Evolutionary conservation across 2,797 vertebrate genomes (phyloP).

Genomic region (Lagodon rhomboides): DNA sequence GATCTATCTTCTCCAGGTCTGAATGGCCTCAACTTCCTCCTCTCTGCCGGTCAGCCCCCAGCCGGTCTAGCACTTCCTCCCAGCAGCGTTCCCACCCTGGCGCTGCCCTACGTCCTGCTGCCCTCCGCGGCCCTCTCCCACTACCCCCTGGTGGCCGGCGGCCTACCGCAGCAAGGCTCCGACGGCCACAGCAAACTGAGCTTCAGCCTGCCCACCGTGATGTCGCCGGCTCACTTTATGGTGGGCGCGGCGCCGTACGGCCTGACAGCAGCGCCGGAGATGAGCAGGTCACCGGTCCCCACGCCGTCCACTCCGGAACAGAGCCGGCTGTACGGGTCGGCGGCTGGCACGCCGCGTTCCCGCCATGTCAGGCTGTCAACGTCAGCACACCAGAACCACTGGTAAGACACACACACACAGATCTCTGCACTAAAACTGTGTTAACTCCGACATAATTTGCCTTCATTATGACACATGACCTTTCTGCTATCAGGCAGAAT

Average conservation of each 20-base stretch:
- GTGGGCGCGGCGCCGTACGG: conserved; percentile 77
- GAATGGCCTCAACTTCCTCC: conserved; percentile 89
- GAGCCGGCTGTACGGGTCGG: conserved; percentile 37
- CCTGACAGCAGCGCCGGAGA: conserved; percentile 66
- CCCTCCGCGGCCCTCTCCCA: conserved; percentile 85
- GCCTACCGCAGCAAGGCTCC: conserved; percentile 66
- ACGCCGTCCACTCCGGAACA: conserved; percentile 80
- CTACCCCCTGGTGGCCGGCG: conserved; percentile 83
- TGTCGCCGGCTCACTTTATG: conserved; percentile 84
- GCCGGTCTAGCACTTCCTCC: conserved; percentile 74
- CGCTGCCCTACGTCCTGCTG: conserved; percentile 90
- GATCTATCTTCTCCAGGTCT: conserved; percentile 82
- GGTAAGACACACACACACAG: conserved; percentile 62
- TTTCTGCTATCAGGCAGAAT: conserved; percentile 49
- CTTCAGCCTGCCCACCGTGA: conserved; percentile 83
- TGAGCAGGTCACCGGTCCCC: conserved; percentile 24
- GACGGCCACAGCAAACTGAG: conserved; percentile 74
- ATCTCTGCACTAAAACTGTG: neutral
- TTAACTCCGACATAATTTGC: conserved; percentile 20
- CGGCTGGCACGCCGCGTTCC: conserved; percentile 72
- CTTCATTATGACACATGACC: conserved; percentile 40
- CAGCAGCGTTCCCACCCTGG: conserved; percentile 82
- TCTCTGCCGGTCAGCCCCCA: conserved; percentile 83
- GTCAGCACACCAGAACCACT: conserved; percentile 80
- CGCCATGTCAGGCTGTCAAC: conserved; percentile 65